Evolutionary conservation across 2,888 invertebrate species (phyloP), one percentile per base, ranked within the genome.

Genomic region (Callosobruchus maculatus): DNA sequence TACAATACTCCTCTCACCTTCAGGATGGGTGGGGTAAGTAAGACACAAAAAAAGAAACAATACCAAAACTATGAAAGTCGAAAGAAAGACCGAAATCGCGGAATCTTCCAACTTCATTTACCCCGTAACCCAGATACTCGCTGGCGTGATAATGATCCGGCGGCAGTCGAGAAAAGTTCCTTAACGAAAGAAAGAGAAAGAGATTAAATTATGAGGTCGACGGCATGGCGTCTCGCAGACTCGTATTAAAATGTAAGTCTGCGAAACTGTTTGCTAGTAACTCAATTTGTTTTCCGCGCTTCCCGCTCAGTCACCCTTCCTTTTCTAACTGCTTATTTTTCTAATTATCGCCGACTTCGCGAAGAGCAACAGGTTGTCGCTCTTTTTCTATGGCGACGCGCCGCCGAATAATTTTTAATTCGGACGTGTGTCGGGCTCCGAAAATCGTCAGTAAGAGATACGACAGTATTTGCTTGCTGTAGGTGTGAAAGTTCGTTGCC

Each of bases 191-290:
- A 75, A 76, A 76, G 79, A 79, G 79, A 80, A 76, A 78, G 80
- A 81, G 80, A 82, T 82, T 82, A 82, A 83, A 83, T 83, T 83
- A 82, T 81, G 81, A 81, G 76, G 79, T 78, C 77, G 80, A 49
- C 49, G 49, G 49, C 49, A 49, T 18, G 18, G 49, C 49, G 49
- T 49, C 49, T 49, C n/a, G 49, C 49, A 49, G 49, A 82, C 80
- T 82, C 81, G 81, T 83, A 83, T 83, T 84, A 84, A 85, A 84
- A 83, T 82, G 82, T 82, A 82, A 83, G 82, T 81, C 82, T 81
- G 82, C 82, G 83, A 85, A 85, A 49, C 84, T 84, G 84, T 85
- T 85, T 84, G 83, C 83, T 80, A 83, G 79, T 83, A 85, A 85
- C 85, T 85, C 84, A 85, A 86, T 86, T 85, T 86, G 84, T 85